A percentile compares a stretch with the other conserved stretches of the same genome.
phyloP scores from a whole-genome alignment of 2,797 vertebrate genomes.

The Acrocephalus scirpaceus region DNA sequence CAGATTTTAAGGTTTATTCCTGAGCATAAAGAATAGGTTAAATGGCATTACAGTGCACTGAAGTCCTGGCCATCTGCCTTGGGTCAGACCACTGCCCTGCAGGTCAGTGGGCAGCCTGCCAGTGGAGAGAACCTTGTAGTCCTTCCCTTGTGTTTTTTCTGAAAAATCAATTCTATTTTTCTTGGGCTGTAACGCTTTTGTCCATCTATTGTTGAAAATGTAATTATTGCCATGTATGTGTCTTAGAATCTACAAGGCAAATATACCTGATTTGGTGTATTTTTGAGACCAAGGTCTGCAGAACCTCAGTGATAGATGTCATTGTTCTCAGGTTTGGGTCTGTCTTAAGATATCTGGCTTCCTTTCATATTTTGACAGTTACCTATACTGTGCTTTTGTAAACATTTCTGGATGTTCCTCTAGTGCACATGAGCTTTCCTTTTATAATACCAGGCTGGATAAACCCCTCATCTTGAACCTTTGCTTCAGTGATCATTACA shows the following conservation, averaged over 20 bases:
- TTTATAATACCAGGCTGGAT: background rate
- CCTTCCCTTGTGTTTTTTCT: background rate
- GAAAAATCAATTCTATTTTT: background rate
- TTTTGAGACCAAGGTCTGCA: background rate
- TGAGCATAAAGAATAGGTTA: background rate
- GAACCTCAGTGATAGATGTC: background rate
- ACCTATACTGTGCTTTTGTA: background rate
- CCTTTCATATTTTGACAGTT: background rate
- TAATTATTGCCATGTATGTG: background rate
- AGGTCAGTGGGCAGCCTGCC: background rate
- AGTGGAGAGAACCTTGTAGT: background rate
- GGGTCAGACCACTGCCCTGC: background rate
- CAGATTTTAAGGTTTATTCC: background rate
- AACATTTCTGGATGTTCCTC: background rate
- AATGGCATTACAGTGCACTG: background rate
- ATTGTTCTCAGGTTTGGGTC: background rate
- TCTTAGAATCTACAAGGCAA: background rate
- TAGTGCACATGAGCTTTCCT: background rate
- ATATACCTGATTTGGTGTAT: fast-evolving
- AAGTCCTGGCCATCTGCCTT: background rate
- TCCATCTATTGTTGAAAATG: background rate
- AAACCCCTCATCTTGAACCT: constrained; percentile 14
- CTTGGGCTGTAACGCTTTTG: background rate
- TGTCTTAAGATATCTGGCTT: background rate
- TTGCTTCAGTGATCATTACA: constrained; percentile 27